Conservation (phyloP, 2,113 vertebrate species). For the Thamnophis sirtalis region DNA sequence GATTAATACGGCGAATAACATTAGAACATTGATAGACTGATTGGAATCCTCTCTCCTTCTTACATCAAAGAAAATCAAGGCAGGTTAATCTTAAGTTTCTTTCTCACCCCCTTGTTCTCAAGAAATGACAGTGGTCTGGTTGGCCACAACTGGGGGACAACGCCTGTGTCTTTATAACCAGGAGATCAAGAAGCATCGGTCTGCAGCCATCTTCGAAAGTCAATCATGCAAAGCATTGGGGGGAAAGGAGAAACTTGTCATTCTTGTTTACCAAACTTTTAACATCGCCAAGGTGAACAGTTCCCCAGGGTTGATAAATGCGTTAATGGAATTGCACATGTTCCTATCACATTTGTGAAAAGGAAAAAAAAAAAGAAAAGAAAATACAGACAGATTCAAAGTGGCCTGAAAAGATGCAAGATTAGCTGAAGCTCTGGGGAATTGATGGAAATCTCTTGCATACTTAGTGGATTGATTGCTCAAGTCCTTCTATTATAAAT, state of each 20-base stretch:
- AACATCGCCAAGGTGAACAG: not conserved
- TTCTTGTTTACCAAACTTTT: not conserved
- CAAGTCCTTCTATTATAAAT: not conserved
- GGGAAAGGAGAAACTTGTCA: accelerated
- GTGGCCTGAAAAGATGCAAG: not conserved
- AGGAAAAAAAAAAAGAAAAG: not conserved
- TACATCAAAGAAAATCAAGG: not conserved
- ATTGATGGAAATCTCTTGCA: not conserved
- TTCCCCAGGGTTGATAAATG: not conserved
- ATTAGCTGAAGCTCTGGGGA: not conserved
- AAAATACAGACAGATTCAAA: constrained; percentile 2
- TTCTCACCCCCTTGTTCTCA: not conserved
- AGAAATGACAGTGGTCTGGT: not conserved
- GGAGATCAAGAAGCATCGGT: not conserved
- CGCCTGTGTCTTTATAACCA: not conserved
- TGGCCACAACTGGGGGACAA: not conserved
- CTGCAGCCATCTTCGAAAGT: not conserved
- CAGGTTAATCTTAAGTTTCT: not conserved
- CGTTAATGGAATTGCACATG: not conserved
- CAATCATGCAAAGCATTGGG: not conserved
- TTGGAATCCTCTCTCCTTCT: not conserved
- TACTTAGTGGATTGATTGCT: not conserved
- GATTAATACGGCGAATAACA: not conserved
- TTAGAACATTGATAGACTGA: not conserved
- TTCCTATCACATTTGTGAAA: constrained; percentile 1